These are phyloP conservation scores for Agrypnus murinus DNA, from an alignment of 2,888 invertebrate genomes.

Conservation along the genomic window DNA sequence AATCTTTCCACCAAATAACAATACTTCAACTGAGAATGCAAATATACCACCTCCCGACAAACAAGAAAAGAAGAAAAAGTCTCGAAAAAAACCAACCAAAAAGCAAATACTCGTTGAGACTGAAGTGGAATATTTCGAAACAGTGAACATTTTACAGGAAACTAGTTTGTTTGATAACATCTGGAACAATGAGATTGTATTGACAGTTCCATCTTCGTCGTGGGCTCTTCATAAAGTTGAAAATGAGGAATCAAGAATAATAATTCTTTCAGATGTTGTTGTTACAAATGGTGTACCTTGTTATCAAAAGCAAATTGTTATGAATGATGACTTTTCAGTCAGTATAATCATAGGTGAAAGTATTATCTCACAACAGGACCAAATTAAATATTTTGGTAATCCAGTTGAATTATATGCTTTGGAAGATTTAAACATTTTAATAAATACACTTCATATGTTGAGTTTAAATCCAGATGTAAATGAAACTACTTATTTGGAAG, in stretches of 20 bases:
- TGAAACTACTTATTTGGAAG: neutral
- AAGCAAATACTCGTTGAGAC: neutral
- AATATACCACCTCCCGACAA: neutral
- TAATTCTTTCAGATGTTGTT: constrained; percentile 13
- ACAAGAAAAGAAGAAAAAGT: neutral
- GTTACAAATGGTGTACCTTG: constrained; percentile 1
- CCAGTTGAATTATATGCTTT: constrained; percentile 1
- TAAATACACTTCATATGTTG: constrained; percentile 13
- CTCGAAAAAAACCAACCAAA: too few species aligned
- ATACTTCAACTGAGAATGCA: neutral
- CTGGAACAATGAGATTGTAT: neutral
- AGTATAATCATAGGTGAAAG: constrained; percentile 12
- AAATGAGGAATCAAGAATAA: neutral
- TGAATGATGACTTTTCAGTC: neutral
- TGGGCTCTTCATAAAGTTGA: constrained; percentile 16
- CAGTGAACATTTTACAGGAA: neutral
- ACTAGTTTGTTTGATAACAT: neutral
- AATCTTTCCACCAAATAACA: neutral
- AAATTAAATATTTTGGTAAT: constrained; percentile 12
- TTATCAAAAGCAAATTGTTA: constrained; percentile 14
- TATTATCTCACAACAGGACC: constrained; percentile 10
- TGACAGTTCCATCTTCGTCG: constrained; percentile 5
- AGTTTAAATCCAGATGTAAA: neutral
- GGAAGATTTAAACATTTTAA: constrained; percentile 15
- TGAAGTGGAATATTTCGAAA: neutral